Base-by-base conservation (phyloP, 2,888 invertebrate species). In the Syrista parreyssii region DNA sequence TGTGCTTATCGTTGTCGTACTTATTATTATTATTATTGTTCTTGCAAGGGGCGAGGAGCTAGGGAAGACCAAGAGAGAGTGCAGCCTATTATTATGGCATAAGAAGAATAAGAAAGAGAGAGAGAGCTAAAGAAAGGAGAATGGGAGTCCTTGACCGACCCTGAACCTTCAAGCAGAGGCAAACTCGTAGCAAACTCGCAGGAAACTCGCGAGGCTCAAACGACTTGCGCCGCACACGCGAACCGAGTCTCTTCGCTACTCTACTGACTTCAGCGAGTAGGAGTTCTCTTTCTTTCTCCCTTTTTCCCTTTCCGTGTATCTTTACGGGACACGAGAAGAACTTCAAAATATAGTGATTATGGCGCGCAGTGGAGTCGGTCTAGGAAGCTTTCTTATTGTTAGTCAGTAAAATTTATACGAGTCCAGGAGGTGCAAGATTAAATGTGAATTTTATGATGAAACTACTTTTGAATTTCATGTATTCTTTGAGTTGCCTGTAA, bases 121-220 rank as follows among this genome's bases (percentile, higher is more conserved):
- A 71, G 31, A 71, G 71, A 68, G n/a, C 12, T n/a, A 68, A 11
- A 68, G 68, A 68, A n/a, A n/a, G 68, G 35, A 33, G 74, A 82
- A 81, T 80, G 81, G 82, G 87, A 91, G 91, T 91, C 91, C 91
- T 91, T 91, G 91, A 91, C 91, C 91, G 91, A 89, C 91, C 91
- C 89, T 91, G 91, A 91, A 91, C 91, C 90, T 84, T 83, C 81
- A 85, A 86, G 87, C 55, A 86, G 87, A 85, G 85, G 85, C 87
- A 82, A 87, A 84, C 84, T 84, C 82, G 80, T 76, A 77, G 85
- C 83, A 84, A 71, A 68, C 74, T 76, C 35, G n/a, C 30, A 12
- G 36, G 74, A 30, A 71, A 35, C 36, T 72, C 68, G 68, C 74
- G 77, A 68, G 74, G n/a, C 84, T 83, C 84, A 81, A 82, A 81